These are phyloP conservation scores for Drosophila planitibia DNA, from an alignment of 2,888 invertebrate genomes.

Conservation along the genomic window DNA sequence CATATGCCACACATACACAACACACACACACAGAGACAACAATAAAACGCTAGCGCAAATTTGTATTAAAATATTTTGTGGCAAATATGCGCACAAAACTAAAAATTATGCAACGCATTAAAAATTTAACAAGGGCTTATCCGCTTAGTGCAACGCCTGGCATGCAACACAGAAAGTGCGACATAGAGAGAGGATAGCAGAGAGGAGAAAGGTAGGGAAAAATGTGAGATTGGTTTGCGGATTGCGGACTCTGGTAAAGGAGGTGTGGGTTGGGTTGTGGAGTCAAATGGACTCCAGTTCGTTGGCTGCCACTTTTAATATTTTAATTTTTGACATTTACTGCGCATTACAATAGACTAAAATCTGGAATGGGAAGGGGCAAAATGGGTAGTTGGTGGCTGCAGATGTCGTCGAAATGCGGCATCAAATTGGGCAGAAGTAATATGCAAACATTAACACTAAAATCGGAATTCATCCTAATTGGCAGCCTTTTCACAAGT, in stretches of 20 bases:
- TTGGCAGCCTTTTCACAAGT: constrained; percentile 63
- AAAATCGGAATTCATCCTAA: constrained; percentile 58
- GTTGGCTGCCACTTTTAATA: constrained; percentile 68
- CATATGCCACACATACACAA: constrained; percentile 32
- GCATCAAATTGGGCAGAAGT: constrained; percentile 73
- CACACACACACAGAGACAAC: constrained; percentile 1
- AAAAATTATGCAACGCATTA: constrained; percentile 78
- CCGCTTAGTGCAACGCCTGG: constrained; percentile 76
- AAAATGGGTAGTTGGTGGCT: background rate
- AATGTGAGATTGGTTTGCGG: constrained; percentile 25
- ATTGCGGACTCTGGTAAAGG: background rate
- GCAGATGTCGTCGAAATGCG: constrained; percentile 34
- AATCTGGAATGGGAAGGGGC: background rate
- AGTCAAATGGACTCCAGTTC: constrained; percentile 10
- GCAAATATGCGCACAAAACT: constrained; percentile 70
- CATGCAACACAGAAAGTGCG: constrained; percentile 21
- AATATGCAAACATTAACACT: constrained; percentile 70
- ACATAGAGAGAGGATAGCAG: background rate
- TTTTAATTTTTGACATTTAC: constrained; percentile 76
- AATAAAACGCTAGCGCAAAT: constrained; percentile 41
- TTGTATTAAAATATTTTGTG: constrained; percentile 72
- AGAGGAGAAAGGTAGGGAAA: background rate
- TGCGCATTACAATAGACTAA: constrained; percentile 19
- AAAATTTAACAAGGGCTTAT: constrained; percentile 80
- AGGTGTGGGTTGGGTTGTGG: background rate